Evolutionary conservation across 2,797 vertebrate species (phyloP), one percentile per base, ranked within the genome.

Genomic region (Sebastes trivittatus): DNA sequence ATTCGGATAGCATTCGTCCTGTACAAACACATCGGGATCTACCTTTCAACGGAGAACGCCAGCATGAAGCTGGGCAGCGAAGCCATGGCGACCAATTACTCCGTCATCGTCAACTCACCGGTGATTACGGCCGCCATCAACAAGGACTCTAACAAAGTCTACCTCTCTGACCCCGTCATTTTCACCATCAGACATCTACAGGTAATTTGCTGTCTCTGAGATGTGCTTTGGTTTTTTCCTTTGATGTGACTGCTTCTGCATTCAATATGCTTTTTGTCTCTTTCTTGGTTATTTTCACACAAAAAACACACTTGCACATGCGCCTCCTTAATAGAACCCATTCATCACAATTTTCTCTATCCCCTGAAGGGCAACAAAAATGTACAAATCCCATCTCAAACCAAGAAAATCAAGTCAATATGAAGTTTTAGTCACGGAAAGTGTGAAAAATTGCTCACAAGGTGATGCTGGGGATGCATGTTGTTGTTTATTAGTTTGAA

Each of bases 141-240:
- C 95, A 99, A 99, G 90, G 98, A 99, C 93, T 97, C 97, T 61
- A 99, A 97, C 93, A 99, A 99, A 92, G 97, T 99, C 82, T 99
- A 99, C 90, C 95, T 99, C 81, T 97, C 97, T 52, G 98, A 99
- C 89, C 98, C 98, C 0, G 98, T 99, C 87, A 96, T 98, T 70
- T 99, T 99, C 87, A 99, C 97, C 66, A 96, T 99, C 88, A 97
- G 95, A 87, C 98, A 99, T 87, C 96, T 98, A 42, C 97, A 99
- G 97, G 98, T 99, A 96, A 77, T 82, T 59, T 55, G 38, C 58
- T 25, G 9, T 11, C 5, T 58, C 54, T 49, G 25, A 58, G 16
- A 5, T 56, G 11, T 66, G 23, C 63, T 83, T 60, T 62, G 34
- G 32, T 82, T 14, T 14, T 73, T 73, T 20, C 55, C 78, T 80